These are phyloP conservation scores for Garra rufa DNA, from an alignment of 2,113 vertebrate genomes.

Conservation along the genomic window DNA sequence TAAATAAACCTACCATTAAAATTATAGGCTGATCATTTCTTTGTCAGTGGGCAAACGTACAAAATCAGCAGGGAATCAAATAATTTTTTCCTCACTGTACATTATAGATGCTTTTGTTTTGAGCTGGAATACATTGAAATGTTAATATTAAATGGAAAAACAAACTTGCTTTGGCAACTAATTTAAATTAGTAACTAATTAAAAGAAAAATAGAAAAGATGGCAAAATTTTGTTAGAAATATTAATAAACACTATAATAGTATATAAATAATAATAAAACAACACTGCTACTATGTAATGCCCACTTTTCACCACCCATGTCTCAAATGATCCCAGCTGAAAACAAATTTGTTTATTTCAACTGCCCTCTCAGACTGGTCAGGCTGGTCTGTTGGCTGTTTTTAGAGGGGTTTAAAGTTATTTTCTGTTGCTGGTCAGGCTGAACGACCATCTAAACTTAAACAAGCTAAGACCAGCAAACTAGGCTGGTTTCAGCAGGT, in stretches of 20 bases:
- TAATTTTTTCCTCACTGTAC: too few species aligned
- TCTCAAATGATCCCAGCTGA: neutral
- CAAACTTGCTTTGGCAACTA: too few species aligned
- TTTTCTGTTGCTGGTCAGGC: neutral
- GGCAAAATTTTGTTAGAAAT: neutral
- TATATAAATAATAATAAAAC: neutral
- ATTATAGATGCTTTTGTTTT: too few species aligned
- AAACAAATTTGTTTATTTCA: neutral
- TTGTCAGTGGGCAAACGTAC: too few species aligned
- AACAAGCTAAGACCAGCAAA: neutral
- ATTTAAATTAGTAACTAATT: neutral
- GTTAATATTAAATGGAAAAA: too few species aligned
- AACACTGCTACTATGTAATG: neutral
- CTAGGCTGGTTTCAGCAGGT: neutral
- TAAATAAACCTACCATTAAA: too few species aligned
- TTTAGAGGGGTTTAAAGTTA: neutral
- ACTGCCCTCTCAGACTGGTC: neutral
- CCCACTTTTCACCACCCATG: neutral
- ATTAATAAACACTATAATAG: neutral
- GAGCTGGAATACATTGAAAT: too few species aligned
- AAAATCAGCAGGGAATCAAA: too few species aligned
- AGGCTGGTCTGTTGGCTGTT: neutral
- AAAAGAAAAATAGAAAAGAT: neutral
- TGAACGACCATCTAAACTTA: too few species aligned
- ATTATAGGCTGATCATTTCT: too few species aligned